Evolutionary conservation across 2,113 vertebrate species (phyloP).

Genomic region (Ophthalmolycus amberensis): DNA sequence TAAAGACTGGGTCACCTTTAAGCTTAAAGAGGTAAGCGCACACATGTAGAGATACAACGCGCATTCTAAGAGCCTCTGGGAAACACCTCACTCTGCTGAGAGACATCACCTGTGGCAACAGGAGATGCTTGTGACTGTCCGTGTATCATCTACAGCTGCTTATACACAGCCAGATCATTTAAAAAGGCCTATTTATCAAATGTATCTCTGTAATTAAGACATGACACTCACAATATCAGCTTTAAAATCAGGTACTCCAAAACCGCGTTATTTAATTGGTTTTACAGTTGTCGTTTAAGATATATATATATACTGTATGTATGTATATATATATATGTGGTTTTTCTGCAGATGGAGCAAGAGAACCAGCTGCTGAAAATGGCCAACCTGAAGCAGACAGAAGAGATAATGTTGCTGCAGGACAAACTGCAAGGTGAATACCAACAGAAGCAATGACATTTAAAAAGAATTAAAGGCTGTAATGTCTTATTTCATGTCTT

Average conservation of each 20-base stretch:
- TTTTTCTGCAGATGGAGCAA: constrained; percentile 87
- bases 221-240: not conserved
- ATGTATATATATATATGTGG: not conserved
- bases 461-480: not conserved
- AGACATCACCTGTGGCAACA: constrained; percentile 13
- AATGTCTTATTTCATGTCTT: not conserved
- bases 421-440: constrained; percentile 89
- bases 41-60: constrained; percentile 18
- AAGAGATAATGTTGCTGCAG: constrained; percentile 88
- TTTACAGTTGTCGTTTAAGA: not conserved
- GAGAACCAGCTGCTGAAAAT: constrained; percentile 92
- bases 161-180: not conserved
- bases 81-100: constrained; percentile 15
- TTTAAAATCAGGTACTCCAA: not conserved
- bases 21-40: constrained; percentile 89
- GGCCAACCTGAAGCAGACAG: constrained; percentile 86
- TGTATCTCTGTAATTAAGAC: not conserved
- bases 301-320: not conserved
- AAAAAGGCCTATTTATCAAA: not conserved
- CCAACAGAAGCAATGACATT: not conserved
- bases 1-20: constrained; percentile 96
- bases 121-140: not conserved
- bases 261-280: not conserved
- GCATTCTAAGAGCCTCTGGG: constrained; percentile 13
- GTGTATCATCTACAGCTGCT: not conserved